phyloP scores from a whole-genome alignment of 92 coral and sea anemone genomes.

The Siderastrea radians region DNA sequence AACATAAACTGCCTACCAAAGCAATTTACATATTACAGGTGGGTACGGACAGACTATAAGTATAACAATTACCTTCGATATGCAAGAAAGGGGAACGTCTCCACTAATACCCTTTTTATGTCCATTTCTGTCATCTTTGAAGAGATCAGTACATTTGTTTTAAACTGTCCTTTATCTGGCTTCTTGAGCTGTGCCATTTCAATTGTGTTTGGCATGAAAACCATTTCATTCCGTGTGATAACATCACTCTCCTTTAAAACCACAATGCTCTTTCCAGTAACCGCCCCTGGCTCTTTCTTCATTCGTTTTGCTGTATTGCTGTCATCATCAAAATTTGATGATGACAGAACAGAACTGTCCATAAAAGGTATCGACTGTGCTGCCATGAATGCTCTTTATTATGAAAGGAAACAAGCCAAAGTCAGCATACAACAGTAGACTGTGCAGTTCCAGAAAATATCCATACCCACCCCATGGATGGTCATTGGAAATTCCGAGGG shows the following conservation, averaged over 20 bases:
- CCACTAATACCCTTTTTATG: not conserved
- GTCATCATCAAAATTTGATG: not conserved
- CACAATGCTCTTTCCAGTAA: constrained; percentile 27
- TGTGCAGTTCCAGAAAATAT: no score
- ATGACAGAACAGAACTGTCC: not conserved
- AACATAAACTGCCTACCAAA: no score
- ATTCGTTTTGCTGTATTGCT: not conserved
- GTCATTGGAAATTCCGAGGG: no score
- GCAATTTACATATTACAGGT: no score
- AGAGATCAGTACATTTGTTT: constrained; percentile 12
- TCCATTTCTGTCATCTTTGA: constrained; percentile 24
- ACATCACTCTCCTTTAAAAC: constrained; percentile 16
- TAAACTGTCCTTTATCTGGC: constrained; percentile 26
- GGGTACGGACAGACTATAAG: not conserved
- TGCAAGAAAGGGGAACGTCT: constrained; percentile 15
- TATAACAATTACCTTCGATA: constrained; percentile 11
- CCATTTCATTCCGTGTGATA: not conserved
- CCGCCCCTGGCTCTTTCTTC: constrained; percentile 15
- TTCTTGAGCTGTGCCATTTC: constrained; percentile 51
- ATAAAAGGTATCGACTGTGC: not conserved
- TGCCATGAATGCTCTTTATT: not conserved
- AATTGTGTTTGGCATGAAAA: constrained; percentile 44
- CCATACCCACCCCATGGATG: no score
- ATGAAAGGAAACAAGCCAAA: not conserved
- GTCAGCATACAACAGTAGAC: not conserved